A percentile compares a stretch with the other conserved stretches of the same genome.
These are phyloP conservation scores for Hycleus phaleratus DNA, from an alignment of 1,140 invertebrate genomes.

Conservation along the genomic window DNA sequence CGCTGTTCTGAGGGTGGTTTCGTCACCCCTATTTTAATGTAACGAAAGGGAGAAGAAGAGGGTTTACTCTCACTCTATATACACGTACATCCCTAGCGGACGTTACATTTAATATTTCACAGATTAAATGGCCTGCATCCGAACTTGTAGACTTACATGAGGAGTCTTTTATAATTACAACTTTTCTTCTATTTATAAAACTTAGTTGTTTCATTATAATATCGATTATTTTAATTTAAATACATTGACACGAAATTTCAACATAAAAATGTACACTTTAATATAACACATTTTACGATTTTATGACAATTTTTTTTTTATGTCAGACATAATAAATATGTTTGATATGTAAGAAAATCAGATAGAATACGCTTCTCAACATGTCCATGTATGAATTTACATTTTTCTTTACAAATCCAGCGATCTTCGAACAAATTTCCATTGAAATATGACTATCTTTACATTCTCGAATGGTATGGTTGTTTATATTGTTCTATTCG, in stretches of 20 bases:
- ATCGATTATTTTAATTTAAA: slow-evolving; percentile 10
- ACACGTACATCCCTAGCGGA: slow-evolving; percentile 1
- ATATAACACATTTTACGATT: slow-evolving; percentile 6
- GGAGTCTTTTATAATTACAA: slow-evolving; percentile 11
- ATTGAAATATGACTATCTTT: no score
- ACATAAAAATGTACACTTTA: slow-evolving; percentile 10
- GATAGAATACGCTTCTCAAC: no score
- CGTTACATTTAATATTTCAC: slow-evolving; percentile 10
- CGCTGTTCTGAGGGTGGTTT: no score
- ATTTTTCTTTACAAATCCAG: no score
- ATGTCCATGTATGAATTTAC: no score
- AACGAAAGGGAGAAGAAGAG: slow-evolving; percentile 1
- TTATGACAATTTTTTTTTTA: not conserved
- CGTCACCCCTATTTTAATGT: no score
- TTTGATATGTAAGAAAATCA: no score
- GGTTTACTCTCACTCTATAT: not conserved
- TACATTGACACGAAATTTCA: slow-evolving; percentile 4
- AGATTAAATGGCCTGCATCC: slow-evolving; percentile 15
- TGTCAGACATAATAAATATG: no score
- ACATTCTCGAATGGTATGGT: no score
- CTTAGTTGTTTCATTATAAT: not conserved
- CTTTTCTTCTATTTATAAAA: slow-evolving; percentile 1
- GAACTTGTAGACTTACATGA: slow-evolving; percentile 10
- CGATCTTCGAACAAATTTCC: no score
- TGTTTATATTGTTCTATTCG: no score